These are phyloP conservation scores for Vireo altiloquus DNA, from an alignment of 2,113 vertebrate genomes.

Conservation along the genomic window DNA sequence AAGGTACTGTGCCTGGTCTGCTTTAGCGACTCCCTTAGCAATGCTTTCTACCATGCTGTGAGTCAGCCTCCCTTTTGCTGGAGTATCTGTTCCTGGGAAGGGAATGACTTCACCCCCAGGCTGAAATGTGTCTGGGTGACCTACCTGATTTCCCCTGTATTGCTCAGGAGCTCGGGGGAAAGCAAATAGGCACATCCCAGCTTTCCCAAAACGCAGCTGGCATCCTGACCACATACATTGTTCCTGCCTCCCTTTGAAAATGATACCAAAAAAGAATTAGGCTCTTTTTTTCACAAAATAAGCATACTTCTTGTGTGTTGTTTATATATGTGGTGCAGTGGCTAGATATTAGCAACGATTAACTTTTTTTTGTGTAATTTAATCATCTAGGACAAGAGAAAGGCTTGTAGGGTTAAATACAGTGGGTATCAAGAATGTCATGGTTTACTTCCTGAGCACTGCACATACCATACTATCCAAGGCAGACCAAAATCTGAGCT, in stretches of 20 bases:
- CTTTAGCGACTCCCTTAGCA: background rate
- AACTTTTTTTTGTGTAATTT: background rate
- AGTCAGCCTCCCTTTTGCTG: background rate
- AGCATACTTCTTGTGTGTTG: background rate
- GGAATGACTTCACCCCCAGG: background rate
- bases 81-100: background rate
- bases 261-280: background rate
- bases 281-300: background rate
- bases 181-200: background rate
- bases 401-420: background rate
- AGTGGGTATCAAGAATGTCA: background rate
- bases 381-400: background rate
- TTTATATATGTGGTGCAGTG: background rate
- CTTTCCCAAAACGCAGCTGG: background rate
- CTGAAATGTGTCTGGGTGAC: background rate
- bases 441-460: background rate
- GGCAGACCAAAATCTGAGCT: background rate
- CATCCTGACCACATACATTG: background rate
- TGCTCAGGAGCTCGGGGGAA: background rate
- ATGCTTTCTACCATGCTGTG: accelerated
- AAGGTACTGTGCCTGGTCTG: background rate
- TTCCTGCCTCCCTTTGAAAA: background rate
- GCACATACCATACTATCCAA: background rate
- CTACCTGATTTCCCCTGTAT: background rate
- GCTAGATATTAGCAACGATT: background rate